Conservation (phyloP, 2,113 vertebrate species). For the Butorides virescens region DNA sequence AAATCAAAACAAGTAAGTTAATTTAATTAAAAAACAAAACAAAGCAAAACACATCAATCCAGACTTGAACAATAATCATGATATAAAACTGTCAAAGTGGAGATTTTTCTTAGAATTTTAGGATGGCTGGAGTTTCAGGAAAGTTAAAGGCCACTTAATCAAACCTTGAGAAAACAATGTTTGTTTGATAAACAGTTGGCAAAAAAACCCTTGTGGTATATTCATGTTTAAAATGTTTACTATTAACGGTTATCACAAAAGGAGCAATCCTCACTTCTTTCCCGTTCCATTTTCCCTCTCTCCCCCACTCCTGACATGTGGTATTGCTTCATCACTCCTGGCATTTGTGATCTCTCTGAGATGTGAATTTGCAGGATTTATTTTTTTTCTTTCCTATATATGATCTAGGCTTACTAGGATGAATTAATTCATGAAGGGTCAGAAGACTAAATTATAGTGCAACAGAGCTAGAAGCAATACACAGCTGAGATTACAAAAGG, state of each 20-base stretch:
- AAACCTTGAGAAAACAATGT: not conserved
- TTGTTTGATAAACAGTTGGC: not conserved
- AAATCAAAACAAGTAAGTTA: not conserved
- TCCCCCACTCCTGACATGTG: accelerated
- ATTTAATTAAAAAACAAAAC: not conserved
- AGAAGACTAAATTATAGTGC: not conserved
- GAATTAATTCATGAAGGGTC: not conserved
- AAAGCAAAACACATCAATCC: not conserved
- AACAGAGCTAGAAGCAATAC: not conserved
- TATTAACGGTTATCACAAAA: not conserved
- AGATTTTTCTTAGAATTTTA: not conserved
- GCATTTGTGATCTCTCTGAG: not conserved
- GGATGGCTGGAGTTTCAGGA: not conserved
- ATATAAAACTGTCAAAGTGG: not conserved
- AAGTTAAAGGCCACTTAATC: not conserved
- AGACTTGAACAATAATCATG: not conserved
- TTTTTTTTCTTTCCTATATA: not conserved
- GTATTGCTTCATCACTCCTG: not conserved
- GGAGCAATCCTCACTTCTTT: not conserved
- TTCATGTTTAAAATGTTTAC: not conserved
- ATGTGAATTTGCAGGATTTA: not conserved
- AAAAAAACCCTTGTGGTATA: not conserved
- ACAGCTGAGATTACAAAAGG: not conserved
- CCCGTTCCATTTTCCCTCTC: not conserved
- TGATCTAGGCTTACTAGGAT: not conserved